A percentile compares a stretch with the other conserved stretches of the same genome.
These are phyloP conservation scores for Synergus itoensis DNA, from an alignment of 2,888 invertebrate genomes.

Conservation along the genomic window DNA sequence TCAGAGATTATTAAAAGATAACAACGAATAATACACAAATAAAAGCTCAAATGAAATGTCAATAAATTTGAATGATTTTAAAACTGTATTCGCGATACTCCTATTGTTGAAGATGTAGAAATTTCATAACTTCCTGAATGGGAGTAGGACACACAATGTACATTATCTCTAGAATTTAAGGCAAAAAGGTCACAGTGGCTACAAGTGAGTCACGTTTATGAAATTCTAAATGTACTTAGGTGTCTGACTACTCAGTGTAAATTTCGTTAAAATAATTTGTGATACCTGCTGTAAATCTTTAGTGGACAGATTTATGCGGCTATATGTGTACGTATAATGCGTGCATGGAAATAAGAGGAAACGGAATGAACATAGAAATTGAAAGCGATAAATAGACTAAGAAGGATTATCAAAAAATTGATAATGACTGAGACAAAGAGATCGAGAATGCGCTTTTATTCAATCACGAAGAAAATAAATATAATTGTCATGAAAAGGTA, in stretches of 20 bases:
- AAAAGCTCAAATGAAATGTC: conserved; percentile 7
- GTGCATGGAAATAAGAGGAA: conserved; percentile 1
- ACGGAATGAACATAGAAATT: background rate
- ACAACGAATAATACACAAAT: conserved; percentile 10
- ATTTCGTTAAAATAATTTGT: conserved; percentile 17
- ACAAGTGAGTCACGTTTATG: conserved; percentile 6
- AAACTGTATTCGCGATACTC: background rate
- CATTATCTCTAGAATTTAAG: background rate
- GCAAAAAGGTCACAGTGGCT: background rate
- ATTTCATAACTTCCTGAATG: background rate
- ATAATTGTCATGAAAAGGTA: background rate
- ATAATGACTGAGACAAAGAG: background rate
- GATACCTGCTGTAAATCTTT: conserved; percentile 14
- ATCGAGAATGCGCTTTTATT: background rate
- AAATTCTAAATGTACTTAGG: conserved; percentile 28
- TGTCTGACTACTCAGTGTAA: background rate
- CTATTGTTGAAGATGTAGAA: background rate
- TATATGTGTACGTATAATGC: background rate
- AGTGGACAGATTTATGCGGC: background rate
- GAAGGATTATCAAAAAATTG: background rate
- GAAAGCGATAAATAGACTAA: background rate
- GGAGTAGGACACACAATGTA: background rate
- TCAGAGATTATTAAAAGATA: background rate
- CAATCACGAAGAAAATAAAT: background rate
- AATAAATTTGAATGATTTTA: background rate